Evolutionary conservation across 2,888 invertebrate species (phyloP).

Genomic region (Tubulanus polymorphus): DNA sequence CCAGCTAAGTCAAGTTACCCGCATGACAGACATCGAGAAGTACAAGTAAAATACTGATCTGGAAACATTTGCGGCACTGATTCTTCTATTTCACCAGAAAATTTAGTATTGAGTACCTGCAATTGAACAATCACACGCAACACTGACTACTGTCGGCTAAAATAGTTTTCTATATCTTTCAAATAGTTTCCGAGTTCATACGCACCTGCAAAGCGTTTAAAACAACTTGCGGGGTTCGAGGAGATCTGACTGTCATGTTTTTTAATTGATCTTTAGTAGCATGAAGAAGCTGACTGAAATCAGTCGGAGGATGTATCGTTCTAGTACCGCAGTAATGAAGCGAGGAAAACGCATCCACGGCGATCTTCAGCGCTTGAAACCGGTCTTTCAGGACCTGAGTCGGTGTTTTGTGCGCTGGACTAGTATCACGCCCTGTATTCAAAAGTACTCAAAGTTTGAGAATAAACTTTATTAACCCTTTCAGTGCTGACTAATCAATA

Average conservation of each 20-base stretch:
- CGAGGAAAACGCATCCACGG: constrained; percentile 70
- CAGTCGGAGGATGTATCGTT: constrained; percentile 54
- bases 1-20: constrained; percentile 50
- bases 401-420: no score
- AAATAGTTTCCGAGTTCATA: background rate
- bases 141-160: no score
- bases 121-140: no score
- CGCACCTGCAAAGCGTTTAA: constrained; percentile 65
- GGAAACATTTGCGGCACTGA: constrained; percentile 66
- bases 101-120: constrained; percentile 69
- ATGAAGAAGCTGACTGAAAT: constrained; percentile 61
- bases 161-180: no score
- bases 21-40: constrained; percentile 68
- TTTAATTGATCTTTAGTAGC: constrained; percentile 64
- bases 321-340: constrained; percentile 56
- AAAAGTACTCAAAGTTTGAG: no score
- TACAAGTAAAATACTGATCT: constrained; percentile 76
- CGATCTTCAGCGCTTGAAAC: constrained; percentile 63
- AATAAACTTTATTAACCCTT: no score
- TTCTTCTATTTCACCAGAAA: constrained; percentile 64
- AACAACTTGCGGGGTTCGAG: constrained; percentile 65
- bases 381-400: constrained; percentile 56
- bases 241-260: constrained; percentile 68
- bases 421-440: no score
- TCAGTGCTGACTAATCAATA: no score